A percentile compares a stretch with the other conserved stretches of the same genome.
Conservation (phyloP, 1,140 invertebrate species). For the Proctacanthus coquilletti region DNA sequence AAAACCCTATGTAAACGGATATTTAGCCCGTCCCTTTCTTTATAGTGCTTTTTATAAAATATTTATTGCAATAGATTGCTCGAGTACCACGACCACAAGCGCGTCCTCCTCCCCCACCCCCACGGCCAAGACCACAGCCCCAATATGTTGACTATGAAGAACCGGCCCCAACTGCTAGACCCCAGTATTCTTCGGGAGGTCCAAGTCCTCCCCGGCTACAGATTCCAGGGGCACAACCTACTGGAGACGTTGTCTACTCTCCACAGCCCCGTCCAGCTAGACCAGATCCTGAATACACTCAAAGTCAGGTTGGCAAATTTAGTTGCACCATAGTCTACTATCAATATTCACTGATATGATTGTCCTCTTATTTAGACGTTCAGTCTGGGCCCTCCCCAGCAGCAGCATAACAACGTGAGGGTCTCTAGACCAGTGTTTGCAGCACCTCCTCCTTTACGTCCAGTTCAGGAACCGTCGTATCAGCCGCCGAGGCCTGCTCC, state of each 20-base stretch:
- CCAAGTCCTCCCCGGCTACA: conserved; percentile 20
- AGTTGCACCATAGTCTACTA: background rate
- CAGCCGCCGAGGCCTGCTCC: conserved; percentile 9
- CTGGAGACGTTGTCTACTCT: conserved; percentile 26
- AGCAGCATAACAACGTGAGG: conserved; percentile 13
- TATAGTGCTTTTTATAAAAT: background rate
- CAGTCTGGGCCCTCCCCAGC: conserved; percentile 17
- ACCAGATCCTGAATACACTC: conserved; percentile 25
- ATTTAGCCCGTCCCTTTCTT: too few species aligned
- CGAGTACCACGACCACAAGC: conserved; percentile 13
- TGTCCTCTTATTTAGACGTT: conserved; percentile 9
- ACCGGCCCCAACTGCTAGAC: conserved; percentile 19
- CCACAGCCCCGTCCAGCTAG: conserved; percentile 21
- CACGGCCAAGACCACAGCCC: conserved; percentile 25
- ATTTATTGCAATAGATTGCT: conserved; percentile 8
- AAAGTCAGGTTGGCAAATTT: conserved; percentile 3
- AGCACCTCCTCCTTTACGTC: conserved; percentile 11
- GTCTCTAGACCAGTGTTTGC: conserved; percentile 27
- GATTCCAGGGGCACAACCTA: conserved; percentile 26
- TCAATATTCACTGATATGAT: background rate
- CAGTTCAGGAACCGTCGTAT: conserved; percentile 10
- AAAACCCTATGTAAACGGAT: conserved; percentile 26
- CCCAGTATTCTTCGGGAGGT: conserved; percentile 21
- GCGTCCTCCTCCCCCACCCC: conserved; percentile 12
- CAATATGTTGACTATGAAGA: conserved; percentile 27